A percentile compares a stretch with the other conserved stretches of the same genome.
These are phyloP conservation scores for Drosophila lowei DNA, from an alignment of 1,140 invertebrate genomes.

Conservation along the genomic window DNA sequence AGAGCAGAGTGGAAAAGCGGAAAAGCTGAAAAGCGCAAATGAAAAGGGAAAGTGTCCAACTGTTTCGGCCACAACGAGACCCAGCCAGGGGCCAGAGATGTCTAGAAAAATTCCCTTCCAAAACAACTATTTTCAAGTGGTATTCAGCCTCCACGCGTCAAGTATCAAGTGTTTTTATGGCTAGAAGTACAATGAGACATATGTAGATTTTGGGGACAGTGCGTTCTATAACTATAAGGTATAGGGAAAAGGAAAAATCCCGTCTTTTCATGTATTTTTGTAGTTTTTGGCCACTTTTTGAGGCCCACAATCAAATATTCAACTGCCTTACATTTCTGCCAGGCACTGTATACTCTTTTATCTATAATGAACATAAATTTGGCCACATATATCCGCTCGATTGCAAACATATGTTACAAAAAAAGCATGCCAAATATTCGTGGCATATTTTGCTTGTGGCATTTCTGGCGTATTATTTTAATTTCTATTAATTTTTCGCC, in stretches of 20 bases:
- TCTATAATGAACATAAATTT: slow-evolving; percentile 26
- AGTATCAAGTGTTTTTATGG: slow-evolving; percentile 33
- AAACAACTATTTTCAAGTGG: slow-evolving; percentile 24
- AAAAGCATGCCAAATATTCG: slow-evolving; percentile 61
- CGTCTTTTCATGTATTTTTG: too few relatives aligned
- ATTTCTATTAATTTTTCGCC: slow-evolving; percentile 43
- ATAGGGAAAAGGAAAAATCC: too few relatives aligned
- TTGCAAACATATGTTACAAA: slow-evolving; percentile 59
- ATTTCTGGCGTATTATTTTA: slow-evolving; percentile 43
- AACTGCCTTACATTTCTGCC: neutral
- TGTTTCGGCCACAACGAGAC: slow-evolving; percentile 23
- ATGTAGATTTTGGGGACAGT: slow-evolving; percentile 10
- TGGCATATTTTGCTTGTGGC: slow-evolving; percentile 37
- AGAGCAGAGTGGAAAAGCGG: slow-evolving; percentile 19
- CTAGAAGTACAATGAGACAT: neutral
- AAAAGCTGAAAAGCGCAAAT: slow-evolving; percentile 13
- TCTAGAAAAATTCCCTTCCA: too few relatives aligned
- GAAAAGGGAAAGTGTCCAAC: slow-evolving; percentile 20
- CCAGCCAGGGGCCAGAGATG: too few relatives aligned
- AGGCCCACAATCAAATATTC: neutral
- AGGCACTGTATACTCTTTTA: slow-evolving; percentile 12
- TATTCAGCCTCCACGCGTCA: slow-evolving; percentile 29
- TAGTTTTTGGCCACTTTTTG: neutral
- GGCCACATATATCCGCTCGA: slow-evolving; percentile 36
- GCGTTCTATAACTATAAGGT: neutral